Evolutionary conservation across 2,113 vertebrate genomes (phyloP).

Genomic region (Tragelaphus strepsiceros): DNA sequence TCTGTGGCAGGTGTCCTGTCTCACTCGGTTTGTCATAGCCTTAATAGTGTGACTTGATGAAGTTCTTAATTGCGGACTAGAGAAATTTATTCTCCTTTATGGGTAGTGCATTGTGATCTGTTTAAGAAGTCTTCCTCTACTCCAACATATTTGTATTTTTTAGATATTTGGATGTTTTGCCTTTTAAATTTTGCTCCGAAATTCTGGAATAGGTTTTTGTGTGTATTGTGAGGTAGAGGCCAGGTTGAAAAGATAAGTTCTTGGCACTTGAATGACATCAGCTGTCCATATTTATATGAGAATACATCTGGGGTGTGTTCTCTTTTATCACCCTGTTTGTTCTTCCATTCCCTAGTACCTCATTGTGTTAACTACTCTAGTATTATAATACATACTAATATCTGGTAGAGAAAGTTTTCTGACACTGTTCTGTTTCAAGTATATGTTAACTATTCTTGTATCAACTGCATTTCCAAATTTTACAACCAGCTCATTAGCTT

Average conservation of each 20-base stretch:
- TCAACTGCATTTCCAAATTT: background rate
- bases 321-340: background rate
- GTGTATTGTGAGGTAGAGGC: background rate
- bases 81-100: background rate
- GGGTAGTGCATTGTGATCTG: background rate
- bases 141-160: background rate
- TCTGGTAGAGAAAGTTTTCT: background rate
- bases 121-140: background rate
- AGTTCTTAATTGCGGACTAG: background rate
- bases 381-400: background rate
- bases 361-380: background rate
- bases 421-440: background rate
- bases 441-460: background rate
- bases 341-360: no score
- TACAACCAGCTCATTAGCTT: background rate
- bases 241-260: background rate
- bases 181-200: background rate
- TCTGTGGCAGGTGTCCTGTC: background rate
- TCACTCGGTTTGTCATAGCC: background rate
- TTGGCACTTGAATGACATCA: background rate
- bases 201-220: background rate
- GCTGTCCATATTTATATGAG: background rate
- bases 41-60: background rate
- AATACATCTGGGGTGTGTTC: background rate
- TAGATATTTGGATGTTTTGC: background rate